Percentiles rank a stretch among this genome's conserved stretches.
Conservation (phyloP, 2,888 invertebrate species). For the Drosophila cognata region DNA sequence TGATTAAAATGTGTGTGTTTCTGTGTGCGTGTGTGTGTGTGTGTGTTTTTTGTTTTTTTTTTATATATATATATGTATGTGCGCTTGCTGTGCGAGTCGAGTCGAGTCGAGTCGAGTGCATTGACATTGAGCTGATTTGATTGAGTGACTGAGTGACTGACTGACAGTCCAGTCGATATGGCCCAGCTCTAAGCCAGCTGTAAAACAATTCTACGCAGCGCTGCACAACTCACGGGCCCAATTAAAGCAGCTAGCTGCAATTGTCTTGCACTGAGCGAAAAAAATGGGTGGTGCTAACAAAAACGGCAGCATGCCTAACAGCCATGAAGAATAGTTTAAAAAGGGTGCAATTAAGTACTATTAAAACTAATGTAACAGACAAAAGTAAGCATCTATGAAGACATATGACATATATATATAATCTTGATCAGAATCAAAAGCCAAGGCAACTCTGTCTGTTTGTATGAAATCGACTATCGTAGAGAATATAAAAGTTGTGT, state of each 20-base stretch:
- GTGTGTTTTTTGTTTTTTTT: conserved; percentile 18
- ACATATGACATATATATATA: not conserved
- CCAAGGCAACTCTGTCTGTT: not conserved
- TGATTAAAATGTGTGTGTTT: conserved; percentile 78
- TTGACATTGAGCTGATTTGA: conserved; percentile 75
- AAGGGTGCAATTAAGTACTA: not conserved
- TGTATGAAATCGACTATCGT: too few relatives aligned
- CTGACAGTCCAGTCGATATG: conserved; percentile 21
- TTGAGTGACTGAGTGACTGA: conserved; percentile 57
- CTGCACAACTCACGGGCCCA: conserved; percentile 8
- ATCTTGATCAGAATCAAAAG: not conserved
- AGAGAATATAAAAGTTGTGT: too few relatives aligned
- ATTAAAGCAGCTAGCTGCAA: conserved; percentile 25
- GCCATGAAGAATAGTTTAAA: not conserved
- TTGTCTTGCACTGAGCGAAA: not conserved
- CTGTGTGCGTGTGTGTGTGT: not conserved
- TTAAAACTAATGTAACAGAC: not conserved
- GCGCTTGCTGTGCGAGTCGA: conserved; percentile 4
- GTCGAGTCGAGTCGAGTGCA: conserved; percentile 55
- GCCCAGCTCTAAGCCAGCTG: conserved; percentile 7
- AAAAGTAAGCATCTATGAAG: not conserved
- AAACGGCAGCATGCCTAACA: not conserved
- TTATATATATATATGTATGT: too few relatives aligned
- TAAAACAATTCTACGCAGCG: conserved; percentile 17
- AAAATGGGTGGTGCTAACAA: not conserved